A percentile compares a stretch with the other conserved stretches of the same genome.
These are phyloP conservation scores for Meandrina meandrites DNA, from an alignment of 92 coral and sea anemone species.

Conservation along the genomic window DNA sequence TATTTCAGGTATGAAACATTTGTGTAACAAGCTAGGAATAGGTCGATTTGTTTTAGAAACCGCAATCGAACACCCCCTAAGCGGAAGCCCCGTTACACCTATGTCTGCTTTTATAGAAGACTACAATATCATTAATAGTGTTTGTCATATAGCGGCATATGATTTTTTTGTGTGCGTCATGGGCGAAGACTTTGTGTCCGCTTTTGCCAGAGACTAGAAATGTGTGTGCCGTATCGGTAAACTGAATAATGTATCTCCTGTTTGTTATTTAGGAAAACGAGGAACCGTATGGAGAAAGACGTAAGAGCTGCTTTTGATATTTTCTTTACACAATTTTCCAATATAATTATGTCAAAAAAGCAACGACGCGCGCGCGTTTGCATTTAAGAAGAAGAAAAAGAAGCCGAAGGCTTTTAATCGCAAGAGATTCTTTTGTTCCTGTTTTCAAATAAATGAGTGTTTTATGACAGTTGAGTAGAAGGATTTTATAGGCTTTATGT, in stretches of 20 bases:
- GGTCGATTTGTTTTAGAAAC: neutral
- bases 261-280: conserved; percentile 50
- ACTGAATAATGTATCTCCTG: neutral
- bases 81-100: neutral
- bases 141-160: too few relatives aligned
- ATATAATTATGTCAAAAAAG: neutral
- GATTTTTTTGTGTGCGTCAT: neutral
- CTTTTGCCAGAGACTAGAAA: too few relatives aligned
- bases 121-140: neutral
- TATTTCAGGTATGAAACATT: conserved; percentile 59
- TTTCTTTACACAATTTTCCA: neutral
- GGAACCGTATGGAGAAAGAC: conserved; percentile 65
- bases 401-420: neutral
- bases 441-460: too few relatives aligned
- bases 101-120: too few relatives aligned
- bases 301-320: conserved; percentile 26
- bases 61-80: neutral
- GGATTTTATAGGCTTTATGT: too few relatives aligned
- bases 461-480: too few relatives aligned
- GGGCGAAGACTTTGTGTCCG: neutral
- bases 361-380: neutral
- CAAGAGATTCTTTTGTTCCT: neutral
- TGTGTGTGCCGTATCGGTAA: neutral
- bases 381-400: too few relatives aligned
- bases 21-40: too few relatives aligned